phyloP scores from a whole-genome alignment of 2,888 invertebrate species.

The Tipula unca region DNA sequence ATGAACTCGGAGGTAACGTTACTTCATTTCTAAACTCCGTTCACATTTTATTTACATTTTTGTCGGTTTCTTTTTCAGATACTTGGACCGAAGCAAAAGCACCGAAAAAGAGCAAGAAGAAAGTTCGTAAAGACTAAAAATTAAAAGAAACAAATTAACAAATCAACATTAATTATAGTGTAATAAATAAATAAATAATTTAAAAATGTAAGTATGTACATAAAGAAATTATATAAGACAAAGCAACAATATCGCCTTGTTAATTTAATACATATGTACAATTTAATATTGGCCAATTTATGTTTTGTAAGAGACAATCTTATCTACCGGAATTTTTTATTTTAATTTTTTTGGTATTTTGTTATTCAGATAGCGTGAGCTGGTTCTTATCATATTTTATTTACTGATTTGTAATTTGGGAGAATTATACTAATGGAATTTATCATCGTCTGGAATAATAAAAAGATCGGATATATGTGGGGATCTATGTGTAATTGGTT shows the following conservation, averaged over 20 bases:
- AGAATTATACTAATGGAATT: background rate
- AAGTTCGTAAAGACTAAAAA: conserved; percentile 15
- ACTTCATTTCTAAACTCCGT: background rate
- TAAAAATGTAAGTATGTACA: background rate
- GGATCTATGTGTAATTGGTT: background rate
- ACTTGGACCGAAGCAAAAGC: conserved; percentile 9
- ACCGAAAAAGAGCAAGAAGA: conserved; percentile 16
- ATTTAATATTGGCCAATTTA: background rate
- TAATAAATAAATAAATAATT: conserved; percentile 3
- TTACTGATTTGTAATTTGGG: background rate
- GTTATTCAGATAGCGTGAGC: background rate
- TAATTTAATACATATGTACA: background rate
- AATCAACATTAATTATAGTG: background rate
- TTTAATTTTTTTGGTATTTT: background rate
- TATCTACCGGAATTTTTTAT: background rate
- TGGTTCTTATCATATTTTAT: background rate
- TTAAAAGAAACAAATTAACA: background rate
- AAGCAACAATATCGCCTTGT: background rate
- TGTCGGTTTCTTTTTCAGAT: background rate
- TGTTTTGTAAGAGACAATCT: background rate
- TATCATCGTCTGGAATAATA: background rate
- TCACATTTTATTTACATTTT: background rate
- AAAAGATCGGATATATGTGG: background rate
- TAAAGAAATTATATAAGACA: background rate
- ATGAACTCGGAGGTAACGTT: background rate